Evolutionary conservation across 2,888 invertebrate genomes (phyloP), one percentile per base, ranked within the genome.

Genomic region (Rhaphigaster nebulosa): DNA sequence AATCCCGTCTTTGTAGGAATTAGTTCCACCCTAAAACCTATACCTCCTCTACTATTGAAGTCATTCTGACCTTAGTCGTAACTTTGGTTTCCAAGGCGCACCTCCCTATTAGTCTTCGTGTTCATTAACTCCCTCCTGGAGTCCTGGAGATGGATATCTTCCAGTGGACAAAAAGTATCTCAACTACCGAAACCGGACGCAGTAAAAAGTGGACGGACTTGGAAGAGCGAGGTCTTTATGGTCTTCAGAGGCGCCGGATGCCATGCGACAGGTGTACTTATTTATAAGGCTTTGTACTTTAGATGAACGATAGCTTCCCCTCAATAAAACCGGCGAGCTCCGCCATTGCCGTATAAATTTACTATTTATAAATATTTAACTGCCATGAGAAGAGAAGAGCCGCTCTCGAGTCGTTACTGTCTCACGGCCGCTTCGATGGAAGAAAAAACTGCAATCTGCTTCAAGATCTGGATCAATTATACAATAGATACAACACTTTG

Each of bases 311-410:
- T 76, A 76, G 20, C 70, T 76, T 29, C n/a, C 65, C 6, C 0
- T 8, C n/a, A n/a, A n/a, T n/a, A n/a, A n/a, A n/a, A n/a, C 65
- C 65, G 10, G 15, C 26, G 15, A 29, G 10, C 34, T 6, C 13
- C 20, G 1, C 34, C 0, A 18, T 20, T 29, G 6, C 1, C 70
- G 70, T 76, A 76, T 76, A 76, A 76, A 76, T 76, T 38, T 76
- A 76, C 70, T 76, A 38, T 76, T 76, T 76, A 76, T 76, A 76
- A 76, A 76, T 76, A 76, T 76, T 76, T 76, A 76, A 38, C 34
- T 13, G 1, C 20, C 1, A 52, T 0, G 10, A 70, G 34, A 76
- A 76, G 20, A 76, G 70, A 76, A 5, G 38, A 76, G 38, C 70
- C 70, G 70, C 18, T 26, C 4, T 3, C 12, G 15, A 29, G 70